Conservation (phyloP, 1,140 invertebrate species). For the Heliconius hewitsoni region DNA sequence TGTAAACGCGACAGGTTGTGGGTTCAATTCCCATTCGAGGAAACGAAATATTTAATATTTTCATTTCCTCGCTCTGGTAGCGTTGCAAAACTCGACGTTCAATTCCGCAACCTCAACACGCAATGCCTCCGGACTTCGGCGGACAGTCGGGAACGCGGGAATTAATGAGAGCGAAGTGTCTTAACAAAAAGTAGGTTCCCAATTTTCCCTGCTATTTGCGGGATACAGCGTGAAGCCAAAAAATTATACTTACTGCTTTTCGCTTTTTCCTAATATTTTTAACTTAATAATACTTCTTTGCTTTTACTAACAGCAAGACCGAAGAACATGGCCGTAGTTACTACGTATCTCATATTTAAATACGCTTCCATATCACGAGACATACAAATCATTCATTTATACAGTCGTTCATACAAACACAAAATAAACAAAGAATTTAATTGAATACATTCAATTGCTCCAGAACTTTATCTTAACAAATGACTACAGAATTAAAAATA, state of each 20-base stretch:
- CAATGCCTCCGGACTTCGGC: too few relatives aligned
- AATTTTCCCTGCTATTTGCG: too few relatives aligned
- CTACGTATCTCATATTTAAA: neutral
- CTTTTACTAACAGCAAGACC: neutral
- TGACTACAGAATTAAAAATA: constrained; percentile 26
- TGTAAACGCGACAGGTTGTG: too few relatives aligned
- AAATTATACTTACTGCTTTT: neutral
- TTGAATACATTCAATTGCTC: constrained; percentile 6
- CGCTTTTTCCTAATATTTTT: neutral
- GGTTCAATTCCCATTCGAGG: too few relatives aligned
- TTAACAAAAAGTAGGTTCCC: too few relatives aligned
- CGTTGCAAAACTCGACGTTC: too few relatives aligned
- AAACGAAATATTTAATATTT: too few relatives aligned
- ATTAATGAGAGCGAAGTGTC: too few relatives aligned
- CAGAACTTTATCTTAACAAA: neutral
- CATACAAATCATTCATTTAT: neutral
- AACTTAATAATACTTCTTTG: neutral
- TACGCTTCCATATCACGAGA: neutral
- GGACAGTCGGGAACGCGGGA: too few relatives aligned
- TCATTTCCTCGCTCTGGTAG: too few relatives aligned
- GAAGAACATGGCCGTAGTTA: neutral
- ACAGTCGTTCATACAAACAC: neutral
- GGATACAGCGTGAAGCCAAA: too few relatives aligned
- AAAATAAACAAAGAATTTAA: constrained; percentile 2
- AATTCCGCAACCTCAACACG: too few relatives aligned